Percentiles rank a stretch among this genome's conserved stretches.
Evolutionary conservation across 64 coral and sea anemone genomes (phyloP).

Genomic region (Anthopleura sola): DNA sequence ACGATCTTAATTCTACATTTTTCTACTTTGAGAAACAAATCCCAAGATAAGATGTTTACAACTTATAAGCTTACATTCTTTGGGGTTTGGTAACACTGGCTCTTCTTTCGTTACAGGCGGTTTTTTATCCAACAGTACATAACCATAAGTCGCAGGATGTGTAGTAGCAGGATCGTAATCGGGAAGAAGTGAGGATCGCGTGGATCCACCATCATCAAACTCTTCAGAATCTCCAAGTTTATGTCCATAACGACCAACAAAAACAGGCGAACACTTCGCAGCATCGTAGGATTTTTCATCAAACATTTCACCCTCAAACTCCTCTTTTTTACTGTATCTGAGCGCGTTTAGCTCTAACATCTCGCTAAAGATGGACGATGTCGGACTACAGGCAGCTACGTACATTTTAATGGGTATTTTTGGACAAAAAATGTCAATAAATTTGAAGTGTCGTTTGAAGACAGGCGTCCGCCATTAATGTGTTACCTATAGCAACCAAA

Average conservation of each 20-base stretch:
- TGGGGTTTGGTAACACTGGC: conserved; percentile 57
- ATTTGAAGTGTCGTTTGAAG: not conserved
- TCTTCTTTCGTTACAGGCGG: conserved; percentile 63
- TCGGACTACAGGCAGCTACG: conserved; percentile 65
- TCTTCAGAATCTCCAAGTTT: conserved; percentile 66
- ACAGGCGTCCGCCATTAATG: conserved; percentile 23
- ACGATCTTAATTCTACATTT: no score
- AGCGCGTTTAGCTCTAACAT: conserved; percentile 73
- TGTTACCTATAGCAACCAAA: conserved; percentile 14
- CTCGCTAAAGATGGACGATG: conserved; percentile 83
- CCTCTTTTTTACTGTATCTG: conserved; percentile 43
- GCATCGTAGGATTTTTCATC: conserved; percentile 58
- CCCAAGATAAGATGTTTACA: no score
- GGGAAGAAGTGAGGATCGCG: conserved; percentile 52
- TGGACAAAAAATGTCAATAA: not conserved
- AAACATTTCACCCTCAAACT: conserved; percentile 56
- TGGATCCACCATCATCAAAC: conserved; percentile 50
- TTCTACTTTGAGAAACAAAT: no score
- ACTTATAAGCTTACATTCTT: conserved; percentile 61
- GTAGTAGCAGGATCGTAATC: conserved; percentile 72
- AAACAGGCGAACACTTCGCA: conserved; percentile 85
- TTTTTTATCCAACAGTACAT: conserved; percentile 90
- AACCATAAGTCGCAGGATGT: conserved; percentile 85
- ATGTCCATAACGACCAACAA: conserved; percentile 87
- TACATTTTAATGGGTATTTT: conserved; percentile 60